Evolutionary conservation across 2,888 invertebrate species (phyloP), one percentile per base, ranked within the genome.

Genomic region (Thymelicus lineola): DNA sequence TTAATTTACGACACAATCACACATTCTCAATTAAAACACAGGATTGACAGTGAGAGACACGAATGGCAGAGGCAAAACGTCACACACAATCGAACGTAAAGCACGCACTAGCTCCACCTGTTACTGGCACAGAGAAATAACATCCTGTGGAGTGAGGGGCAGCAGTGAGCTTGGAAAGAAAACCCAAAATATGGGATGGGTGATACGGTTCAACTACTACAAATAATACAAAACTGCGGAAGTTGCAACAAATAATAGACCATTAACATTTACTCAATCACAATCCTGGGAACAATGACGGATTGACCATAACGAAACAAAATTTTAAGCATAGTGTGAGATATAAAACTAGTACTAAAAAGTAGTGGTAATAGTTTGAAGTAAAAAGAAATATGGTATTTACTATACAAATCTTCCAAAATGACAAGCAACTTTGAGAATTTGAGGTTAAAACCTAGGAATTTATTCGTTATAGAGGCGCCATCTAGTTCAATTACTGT

Each of bases 101-200:
- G 77, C 80, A 82, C 82, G 79, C 79, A 78, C 79, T 88, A 87
- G 87, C 93, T 87, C 94, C 94, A 94, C 91, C 94, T 94, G 89
- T 90, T 80, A 76, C 75, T 74, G 73, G 74, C 70, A 72, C 76
- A 75, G 74, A 78, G 77, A 84, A 90, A 82, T 85, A 82, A 87
- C 84, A 83, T 85, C 84, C 87, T 85, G 85, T 84, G 81, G 88
- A 88, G 88, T 85, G 86, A 84, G 81, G 89, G 88, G 88, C 78
- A 69, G 58, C 66, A 57, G 36, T 9, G 50, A 73, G 79, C 82
- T 84, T 82, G 75, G 82, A 86, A 82, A 84, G 82, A 88, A 86
- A 85, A 77, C 80, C 83, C 82, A 85, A 91, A 90, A 86, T 84
- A 84, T 89, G 86, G 85, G 85, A 77, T 83, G 76, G 91, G 88